These are phyloP conservation scores for Lasius fuliginosus DNA, from an alignment of 2,888 invertebrate species.

Conservation along the genomic window DNA sequence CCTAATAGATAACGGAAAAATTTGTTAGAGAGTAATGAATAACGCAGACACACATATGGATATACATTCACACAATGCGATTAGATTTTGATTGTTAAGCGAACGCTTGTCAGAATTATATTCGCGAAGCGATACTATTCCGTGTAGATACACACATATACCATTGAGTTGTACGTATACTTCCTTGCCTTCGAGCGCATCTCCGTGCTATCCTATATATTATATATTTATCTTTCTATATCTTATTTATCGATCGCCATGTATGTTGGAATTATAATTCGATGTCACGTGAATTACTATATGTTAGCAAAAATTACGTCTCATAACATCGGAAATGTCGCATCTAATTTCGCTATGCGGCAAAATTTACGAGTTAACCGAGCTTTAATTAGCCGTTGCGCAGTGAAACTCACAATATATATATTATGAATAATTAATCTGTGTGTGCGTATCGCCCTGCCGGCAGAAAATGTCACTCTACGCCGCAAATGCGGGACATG, in stretches of 20 bases:
- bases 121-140: constrained; percentile 77
- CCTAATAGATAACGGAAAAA: constrained; percentile 80
- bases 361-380: constrained; percentile 28
- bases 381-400: constrained; percentile 11
- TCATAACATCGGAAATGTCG: constrained; percentile 20
- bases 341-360: constrained; percentile 1
- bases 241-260: not conserved
- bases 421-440: constrained; percentile 48
- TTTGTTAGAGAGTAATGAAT: constrained; percentile 68
- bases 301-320: constrained; percentile 7
- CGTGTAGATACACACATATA: constrained; percentile 64
- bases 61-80: constrained; percentile 53
- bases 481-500: not conserved
- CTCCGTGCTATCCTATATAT: constrained; percentile 28
- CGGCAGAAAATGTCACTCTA: constrained; percentile 11
- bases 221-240: not conserved
- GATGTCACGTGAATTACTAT: not conserved
- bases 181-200: constrained; percentile 76
- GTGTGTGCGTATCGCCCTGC: not conserved
- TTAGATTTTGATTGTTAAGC: constrained; percentile 77
- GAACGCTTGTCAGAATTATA: constrained; percentile 78
- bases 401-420: not conserved
- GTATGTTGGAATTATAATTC: constrained; percentile 11
- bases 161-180: constrained; percentile 71
- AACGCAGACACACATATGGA: constrained; percentile 53